Evolutionary conservation across 1,140 invertebrate species (phyloP).

Genomic region (Papilio polytes): DNA sequence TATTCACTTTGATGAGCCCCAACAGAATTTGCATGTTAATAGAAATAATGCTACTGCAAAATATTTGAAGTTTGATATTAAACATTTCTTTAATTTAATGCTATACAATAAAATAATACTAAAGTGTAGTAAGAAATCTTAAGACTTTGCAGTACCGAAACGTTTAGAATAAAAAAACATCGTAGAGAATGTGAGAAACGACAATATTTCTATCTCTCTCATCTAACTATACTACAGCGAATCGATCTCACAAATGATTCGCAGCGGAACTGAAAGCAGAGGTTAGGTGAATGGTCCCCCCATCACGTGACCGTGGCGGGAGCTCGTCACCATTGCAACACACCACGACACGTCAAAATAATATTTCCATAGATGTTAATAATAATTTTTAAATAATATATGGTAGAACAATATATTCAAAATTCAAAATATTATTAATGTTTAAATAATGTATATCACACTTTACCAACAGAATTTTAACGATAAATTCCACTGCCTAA

Average conservation of each 20-base stretch:
- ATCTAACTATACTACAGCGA: conserved; percentile 9
- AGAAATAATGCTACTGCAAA: conserved; percentile 22
- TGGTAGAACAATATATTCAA: too few relatives aligned
- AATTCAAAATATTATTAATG: too few relatives aligned
- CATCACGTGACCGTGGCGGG: conserved; percentile 40
- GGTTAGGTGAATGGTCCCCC: conserved; percentile 37
- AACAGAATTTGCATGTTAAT: conserved; percentile 34
- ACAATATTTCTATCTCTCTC: background rate
- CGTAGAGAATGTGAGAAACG: background rate
- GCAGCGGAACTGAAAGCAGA: conserved; percentile 40
- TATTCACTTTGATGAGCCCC: conserved; percentile 28
- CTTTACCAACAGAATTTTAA: too few relatives aligned
- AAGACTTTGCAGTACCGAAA: too few relatives aligned
- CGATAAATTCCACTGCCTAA: too few relatives aligned
- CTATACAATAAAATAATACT: too few relatives aligned
- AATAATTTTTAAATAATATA: too few relatives aligned
- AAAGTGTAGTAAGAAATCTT: too few relatives aligned
- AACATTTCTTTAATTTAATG: too few relatives aligned
- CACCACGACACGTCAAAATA: background rate
- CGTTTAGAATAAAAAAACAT: background rate
- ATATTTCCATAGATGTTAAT: background rate
- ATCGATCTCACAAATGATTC: conserved; percentile 22
- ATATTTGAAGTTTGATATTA: background rate
- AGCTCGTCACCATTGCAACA: conserved; percentile 35
- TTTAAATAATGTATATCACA: too few relatives aligned